Evolutionary conservation across 2,888 invertebrate genomes (phyloP).

Genomic region (Ormia ochracea): DNA sequence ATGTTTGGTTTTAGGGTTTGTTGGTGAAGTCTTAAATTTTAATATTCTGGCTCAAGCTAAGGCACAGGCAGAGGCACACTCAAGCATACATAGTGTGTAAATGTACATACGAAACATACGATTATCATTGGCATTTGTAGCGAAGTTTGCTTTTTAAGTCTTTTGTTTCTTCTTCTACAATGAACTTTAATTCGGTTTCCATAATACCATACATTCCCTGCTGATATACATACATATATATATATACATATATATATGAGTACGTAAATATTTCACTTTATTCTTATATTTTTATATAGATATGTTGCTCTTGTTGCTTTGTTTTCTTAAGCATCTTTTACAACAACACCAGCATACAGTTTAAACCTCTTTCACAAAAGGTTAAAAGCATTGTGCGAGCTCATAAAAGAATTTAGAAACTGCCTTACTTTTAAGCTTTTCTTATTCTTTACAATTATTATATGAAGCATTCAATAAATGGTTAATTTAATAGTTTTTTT

Average conservation of each 20-base stretch:
- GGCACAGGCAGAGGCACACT: neutral
- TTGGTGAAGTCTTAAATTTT: slow-evolving; percentile 71
- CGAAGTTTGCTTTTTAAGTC: slow-evolving; percentile 47
- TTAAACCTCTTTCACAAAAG: slow-evolving; percentile 39
- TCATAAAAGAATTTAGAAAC: slow-evolving; percentile 37
- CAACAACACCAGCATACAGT: neutral
- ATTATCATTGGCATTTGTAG: slow-evolving; percentile 24
- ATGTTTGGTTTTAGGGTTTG: slow-evolving; percentile 65
- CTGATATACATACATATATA: neutral
- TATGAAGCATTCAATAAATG: neutral
- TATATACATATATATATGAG: too few species aligned
- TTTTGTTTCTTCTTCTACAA: slow-evolving; percentile 36
- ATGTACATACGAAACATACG: neutral
- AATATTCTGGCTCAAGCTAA: slow-evolving; percentile 12
- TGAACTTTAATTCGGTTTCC: slow-evolving; percentile 40
- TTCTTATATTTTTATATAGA: slow-evolving; percentile 3
- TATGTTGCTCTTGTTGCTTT: neutral
- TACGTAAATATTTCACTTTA: neutral
- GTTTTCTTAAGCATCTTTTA: slow-evolving; percentile 21
- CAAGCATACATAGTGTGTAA: slow-evolving; percentile 9
- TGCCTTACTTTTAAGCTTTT: slow-evolving; percentile 44
- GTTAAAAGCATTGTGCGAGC: slow-evolving; percentile 35
- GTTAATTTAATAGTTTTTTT: neutral
- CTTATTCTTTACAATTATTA: neutral
- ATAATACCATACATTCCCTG: slow-evolving; percentile 20